These are phyloP conservation scores for Thymallus thymallus DNA, from an alignment of 2,113 vertebrate species.

Conservation along the genomic window DNA sequence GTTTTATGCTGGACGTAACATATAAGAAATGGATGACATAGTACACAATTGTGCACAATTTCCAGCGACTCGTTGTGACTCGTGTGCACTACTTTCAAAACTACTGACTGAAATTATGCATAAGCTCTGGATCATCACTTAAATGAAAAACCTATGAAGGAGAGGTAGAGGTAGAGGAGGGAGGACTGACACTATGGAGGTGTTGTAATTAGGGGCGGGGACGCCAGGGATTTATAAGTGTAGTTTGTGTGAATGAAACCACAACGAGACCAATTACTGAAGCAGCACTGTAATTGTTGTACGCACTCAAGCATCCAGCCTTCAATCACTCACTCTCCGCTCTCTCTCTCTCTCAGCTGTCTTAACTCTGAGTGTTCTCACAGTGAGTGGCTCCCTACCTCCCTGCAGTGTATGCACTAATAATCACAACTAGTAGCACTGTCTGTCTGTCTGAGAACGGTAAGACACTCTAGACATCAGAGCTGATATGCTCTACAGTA, in stretches of 20 bases:
- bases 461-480: neutral
- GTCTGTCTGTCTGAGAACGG: too few species aligned
- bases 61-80: too few species aligned
- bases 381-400: neutral
- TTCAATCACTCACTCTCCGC: neutral
- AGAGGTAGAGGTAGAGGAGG: neutral
- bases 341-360: too few species aligned
- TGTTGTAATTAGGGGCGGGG: neutral
- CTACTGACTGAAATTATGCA: too few species aligned
- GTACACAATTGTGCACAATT: too few species aligned
- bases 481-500: neutral
- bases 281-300: conserved; percentile 25
- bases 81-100: too few species aligned
- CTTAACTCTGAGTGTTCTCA: neutral
- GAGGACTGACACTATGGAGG: too few species aligned
- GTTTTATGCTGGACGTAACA: too few species aligned
- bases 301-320: conserved; percentile 18
- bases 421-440: neutral
- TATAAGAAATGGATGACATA: too few species aligned
- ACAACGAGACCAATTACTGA: conserved; percentile 23
- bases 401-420: neutral
- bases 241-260: conserved; percentile 50
- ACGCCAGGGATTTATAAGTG: conserved; percentile 35
- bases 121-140: too few species aligned
- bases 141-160: too few species aligned